A percentile compares a stretch with the other conserved stretches of the same genome.
Evolutionary conservation across 2,113 vertebrate species (phyloP).

Genomic region (Colinus virginianus): DNA sequence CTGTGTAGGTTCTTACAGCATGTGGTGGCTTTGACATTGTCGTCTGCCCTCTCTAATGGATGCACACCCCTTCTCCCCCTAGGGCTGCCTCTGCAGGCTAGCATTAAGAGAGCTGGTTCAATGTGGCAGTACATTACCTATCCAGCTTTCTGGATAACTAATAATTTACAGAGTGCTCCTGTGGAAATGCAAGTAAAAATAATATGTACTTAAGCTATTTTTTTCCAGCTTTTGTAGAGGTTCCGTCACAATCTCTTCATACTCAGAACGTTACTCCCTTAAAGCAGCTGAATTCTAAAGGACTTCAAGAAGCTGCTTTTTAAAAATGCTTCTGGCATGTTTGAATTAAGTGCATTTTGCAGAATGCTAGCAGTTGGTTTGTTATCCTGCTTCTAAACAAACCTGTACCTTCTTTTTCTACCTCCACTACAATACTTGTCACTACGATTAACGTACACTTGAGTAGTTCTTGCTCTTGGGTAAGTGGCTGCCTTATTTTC

Average conservation of each 20-base stretch:
- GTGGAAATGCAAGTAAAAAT: neutral
- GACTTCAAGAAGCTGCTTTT: neutral
- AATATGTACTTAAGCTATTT: neutral
- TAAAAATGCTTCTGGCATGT: slow-evolving; percentile 10
- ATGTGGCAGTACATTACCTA: neutral
- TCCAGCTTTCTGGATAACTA: neutral
- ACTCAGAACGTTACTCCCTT: neutral
- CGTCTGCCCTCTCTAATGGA: slow-evolving; percentile 1
- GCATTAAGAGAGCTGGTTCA: neutral
- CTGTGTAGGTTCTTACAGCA: neutral
- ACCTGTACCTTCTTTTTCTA: neutral
- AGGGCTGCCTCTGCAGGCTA: neutral
- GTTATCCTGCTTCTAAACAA: neutral
- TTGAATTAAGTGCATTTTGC: slow-evolving; percentile 6
- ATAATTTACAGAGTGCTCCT: neutral
- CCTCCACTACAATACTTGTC: neutral
- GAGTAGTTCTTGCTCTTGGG: neutral
- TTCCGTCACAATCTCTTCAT: neutral
- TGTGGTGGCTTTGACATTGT: slow-evolving; percentile 14
- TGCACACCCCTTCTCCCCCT: neutral
- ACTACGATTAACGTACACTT: neutral
- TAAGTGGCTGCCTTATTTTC: neutral
- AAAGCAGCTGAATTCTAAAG: neutral
- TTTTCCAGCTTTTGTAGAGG: neutral
- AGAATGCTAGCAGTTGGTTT: neutral